A percentile compares a stretch with the other conserved stretches of the same genome.
Conservation (phyloP, 2,888 invertebrate species). For the Nephrotoma appendiculata region DNA sequence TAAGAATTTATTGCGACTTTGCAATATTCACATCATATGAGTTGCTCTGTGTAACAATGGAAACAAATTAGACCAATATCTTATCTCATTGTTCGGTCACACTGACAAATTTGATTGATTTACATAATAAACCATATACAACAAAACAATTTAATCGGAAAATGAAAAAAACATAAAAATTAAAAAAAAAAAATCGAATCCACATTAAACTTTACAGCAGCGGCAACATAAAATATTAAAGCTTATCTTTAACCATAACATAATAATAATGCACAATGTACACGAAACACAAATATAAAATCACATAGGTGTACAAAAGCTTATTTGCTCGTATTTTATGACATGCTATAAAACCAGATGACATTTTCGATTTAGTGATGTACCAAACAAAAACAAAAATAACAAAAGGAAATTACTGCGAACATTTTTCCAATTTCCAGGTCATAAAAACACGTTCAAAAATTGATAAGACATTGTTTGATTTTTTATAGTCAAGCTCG, state of each 20-base stretch:
- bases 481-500: no score
- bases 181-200: not conserved
- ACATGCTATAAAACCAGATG: not conserved
- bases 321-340: not conserved
- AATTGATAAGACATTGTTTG: not conserved
- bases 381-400: not conserved
- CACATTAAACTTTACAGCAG: not conserved
- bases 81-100: no score
- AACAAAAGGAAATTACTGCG: not conserved
- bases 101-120: no score
- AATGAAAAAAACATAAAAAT: not conserved
- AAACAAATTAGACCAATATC: no score
- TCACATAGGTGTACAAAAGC: not conserved
- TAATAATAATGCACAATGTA: no score
- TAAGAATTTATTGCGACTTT: no score
- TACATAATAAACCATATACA: no score
- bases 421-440: not conserved
- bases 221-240: not conserved
- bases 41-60: no score
- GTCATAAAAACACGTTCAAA: not conserved
- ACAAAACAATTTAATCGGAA: not conserved
- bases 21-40: no score
- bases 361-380: not conserved
- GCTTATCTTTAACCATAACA: not conserved
- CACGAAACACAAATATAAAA: not conserved